Base-by-base conservation (phyloP, 2,888 invertebrate species). In the Pocota personata region DNA sequence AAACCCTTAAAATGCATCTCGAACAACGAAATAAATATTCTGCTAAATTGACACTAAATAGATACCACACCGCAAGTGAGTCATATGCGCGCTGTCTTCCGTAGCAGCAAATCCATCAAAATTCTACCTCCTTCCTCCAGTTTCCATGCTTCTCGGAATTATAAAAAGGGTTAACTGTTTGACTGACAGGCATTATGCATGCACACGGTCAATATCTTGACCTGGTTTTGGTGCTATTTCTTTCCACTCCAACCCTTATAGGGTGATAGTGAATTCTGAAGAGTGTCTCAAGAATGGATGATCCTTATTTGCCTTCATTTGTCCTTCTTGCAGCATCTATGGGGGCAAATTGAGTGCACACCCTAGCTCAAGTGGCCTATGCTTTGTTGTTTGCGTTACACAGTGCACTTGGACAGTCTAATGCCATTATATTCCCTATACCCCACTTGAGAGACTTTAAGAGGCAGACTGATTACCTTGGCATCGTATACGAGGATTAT, bases 281-380 rank as follows among this genome's bases (percentile, higher is more conserved):
- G 73, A 40, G 16, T 50, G 84, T 86, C 80, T 86, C 76, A 80
- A 86, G 80, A 86, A 76, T 86, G 43, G 58, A 86, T 80, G 80
- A 72, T 76, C 71, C 83, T 75, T 75, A 78, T 83, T 83, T 73
- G 78, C 72, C 37, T 67, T 66, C 48, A 64, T 80, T 71, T 80
- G 75, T 76, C 66, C 80, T 76, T 48, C 24, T 46, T 52, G 40
- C 67, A 79, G 32, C 30, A 73, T 60, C 35, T 48, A 55, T 14
- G 14, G 35, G 12, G 46, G 24, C 43, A 77, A 72, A 77, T 64
- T 77, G 50, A 77, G 77, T 79, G 78, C 58, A 67, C 69, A 37
- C 71, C 55, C 71, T 35, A 32, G 30, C 62, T 52, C 52, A 62
- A 79, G 79, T 69, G 62, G 55, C 64, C 35, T 24, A 37, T 62